Conservation (phyloP, 2,113 vertebrate species). For the Anser cygnoides region DNA sequence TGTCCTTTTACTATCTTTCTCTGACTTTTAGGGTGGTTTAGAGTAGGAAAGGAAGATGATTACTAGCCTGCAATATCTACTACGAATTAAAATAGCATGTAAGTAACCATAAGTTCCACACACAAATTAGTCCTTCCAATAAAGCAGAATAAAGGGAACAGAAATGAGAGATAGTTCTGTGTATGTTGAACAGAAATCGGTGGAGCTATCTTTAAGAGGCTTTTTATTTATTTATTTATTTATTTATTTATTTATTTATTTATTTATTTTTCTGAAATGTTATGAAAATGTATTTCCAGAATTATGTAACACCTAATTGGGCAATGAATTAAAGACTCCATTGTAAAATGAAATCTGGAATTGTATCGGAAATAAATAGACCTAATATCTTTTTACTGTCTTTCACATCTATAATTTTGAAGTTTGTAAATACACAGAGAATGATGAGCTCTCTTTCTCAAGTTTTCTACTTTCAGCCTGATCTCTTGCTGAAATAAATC, state of each 20-base stretch:
- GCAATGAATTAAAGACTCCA: neutral
- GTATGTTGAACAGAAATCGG: neutral
- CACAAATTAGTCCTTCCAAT: neutral
- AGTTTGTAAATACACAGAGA: neutral
- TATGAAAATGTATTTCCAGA: neutral
- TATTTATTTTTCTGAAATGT: neutral
- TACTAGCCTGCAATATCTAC: neutral
- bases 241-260: neutral
- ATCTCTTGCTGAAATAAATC: neutral
- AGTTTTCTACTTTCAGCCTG: neutral
- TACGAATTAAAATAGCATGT: neutral
- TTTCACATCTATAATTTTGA: neutral
- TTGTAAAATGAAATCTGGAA: neutral
- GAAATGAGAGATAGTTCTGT: neutral
- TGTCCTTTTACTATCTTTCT: neutral
- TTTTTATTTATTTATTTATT: neutral
- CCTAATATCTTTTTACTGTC: neutral
- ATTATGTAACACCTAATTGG: neutral
- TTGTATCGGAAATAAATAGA: neutral
- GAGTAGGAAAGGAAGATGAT: neutral
- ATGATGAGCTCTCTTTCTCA: neutral
- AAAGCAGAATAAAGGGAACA: neutral
- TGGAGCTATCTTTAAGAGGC: neutral
- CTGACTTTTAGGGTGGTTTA: neutral
- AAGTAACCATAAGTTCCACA: neutral